Evolutionary conservation across 2,797 vertebrate genomes (phyloP).

Genomic region (Halcyon smyrnensis): DNA sequence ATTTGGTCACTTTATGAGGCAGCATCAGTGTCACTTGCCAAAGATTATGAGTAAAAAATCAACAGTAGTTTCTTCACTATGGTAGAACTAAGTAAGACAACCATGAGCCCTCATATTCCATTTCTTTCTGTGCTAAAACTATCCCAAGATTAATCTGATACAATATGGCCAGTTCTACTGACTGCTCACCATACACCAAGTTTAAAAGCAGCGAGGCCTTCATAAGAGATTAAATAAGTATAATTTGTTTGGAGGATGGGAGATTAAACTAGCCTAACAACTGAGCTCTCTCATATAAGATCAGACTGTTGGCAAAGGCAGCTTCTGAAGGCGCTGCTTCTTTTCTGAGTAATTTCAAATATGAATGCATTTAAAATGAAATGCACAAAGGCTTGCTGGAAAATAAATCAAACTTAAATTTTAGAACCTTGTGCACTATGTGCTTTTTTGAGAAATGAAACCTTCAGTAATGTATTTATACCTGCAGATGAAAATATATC

Average conservation of each 20-base stretch:
- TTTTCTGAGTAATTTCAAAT: not conserved
- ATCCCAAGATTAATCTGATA: not conserved
- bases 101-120: not conserved
- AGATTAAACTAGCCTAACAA: not conserved
- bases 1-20: not conserved
- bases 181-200: not conserved
- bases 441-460: not conserved
- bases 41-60: not conserved
- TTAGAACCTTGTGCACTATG: not conserved
- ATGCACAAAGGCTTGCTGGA: not conserved
- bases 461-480: not conserved
- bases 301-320: not conserved
- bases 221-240: not conserved
- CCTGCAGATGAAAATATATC: constrained; percentile 8
- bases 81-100: too few species aligned
- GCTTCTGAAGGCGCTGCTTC: not conserved
- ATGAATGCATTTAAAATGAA: not conserved
- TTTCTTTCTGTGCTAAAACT: not conserved
- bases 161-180: not conserved
- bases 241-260: not conserved
- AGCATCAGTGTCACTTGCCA: not conserved
- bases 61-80: not conserved
- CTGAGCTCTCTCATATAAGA: not conserved
- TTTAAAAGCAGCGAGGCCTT: not conserved
- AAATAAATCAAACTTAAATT: not conserved